Conservation (phyloP, 2,797 vertebrate species). For the Nannoperca australis region DNA sequence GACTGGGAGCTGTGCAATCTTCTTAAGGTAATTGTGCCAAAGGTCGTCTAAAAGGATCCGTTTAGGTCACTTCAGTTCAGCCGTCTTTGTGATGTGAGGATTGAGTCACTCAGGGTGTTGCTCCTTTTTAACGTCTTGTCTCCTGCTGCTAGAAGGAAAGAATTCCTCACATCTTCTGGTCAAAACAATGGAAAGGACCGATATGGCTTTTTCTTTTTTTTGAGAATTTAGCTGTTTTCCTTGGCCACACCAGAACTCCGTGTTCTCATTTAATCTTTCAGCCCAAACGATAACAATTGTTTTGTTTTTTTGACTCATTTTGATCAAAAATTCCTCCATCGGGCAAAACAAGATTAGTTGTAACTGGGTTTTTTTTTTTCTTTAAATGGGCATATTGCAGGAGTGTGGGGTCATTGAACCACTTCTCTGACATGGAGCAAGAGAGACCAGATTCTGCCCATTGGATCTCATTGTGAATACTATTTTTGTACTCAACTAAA, state of each 20-base stretch:
- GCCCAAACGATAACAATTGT: constrained; percentile 49
- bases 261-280: constrained; percentile 52
- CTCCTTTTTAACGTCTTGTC: constrained; percentile 30
- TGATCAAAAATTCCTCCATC: not conserved
- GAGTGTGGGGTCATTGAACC: not conserved
- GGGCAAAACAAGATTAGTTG: not conserved
- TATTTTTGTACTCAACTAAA: constrained; percentile 9
- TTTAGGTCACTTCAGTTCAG: constrained; percentile 65
- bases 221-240: constrained; percentile 52
- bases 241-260: constrained; percentile 33
- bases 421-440: not conserved
- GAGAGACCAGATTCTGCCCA: not conserved
- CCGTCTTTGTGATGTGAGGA: constrained; percentile 29
- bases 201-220: constrained; percentile 6
- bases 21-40: constrained; percentile 46
- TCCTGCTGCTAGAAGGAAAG: constrained; percentile 55
- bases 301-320: constrained; percentile 27
- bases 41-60: constrained; percentile 36
- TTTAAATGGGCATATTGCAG: not conserved
- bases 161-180: constrained; percentile 65
- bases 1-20: constrained; percentile 28
- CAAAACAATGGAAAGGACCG: constrained; percentile 69
- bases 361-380: not conserved
- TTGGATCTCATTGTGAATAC: not conserved
- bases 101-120: constrained; percentile 53